phyloP scores from a whole-genome alignment of 2,888 invertebrate species.

The Agrochola circellaris region DNA sequence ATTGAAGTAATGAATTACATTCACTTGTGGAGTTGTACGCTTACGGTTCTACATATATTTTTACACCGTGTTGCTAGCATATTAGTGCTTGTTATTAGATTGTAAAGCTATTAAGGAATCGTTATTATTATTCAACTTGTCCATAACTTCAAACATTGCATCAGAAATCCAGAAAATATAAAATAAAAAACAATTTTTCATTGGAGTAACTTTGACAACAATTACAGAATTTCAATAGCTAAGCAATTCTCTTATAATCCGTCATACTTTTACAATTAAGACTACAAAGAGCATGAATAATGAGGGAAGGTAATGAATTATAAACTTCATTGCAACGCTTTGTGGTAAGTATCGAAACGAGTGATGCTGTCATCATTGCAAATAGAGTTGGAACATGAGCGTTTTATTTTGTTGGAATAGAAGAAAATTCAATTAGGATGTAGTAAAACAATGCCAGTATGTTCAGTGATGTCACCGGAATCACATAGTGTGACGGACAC shows the following conservation, averaged over 20 bases:
- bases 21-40: conserved; percentile 17
- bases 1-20: conserved; percentile 28
- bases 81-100: background rate
- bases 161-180: background rate
- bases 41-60: conserved; percentile 2
- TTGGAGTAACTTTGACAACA: background rate
- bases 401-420: conserved; percentile 47
- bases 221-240: background rate
- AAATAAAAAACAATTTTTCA: background rate
- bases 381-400: conserved; percentile 38
- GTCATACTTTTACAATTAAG: conserved; percentile 33
- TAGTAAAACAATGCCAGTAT: conserved; percentile 44
- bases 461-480: conserved; percentile 61
- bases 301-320: conserved; percentile 47
- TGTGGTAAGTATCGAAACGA: conserved; percentile 33
- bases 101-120: background rate
- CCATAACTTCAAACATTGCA: conserved; percentile 1
- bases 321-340: conserved; percentile 44
- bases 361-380: conserved; percentile 50
- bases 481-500: conserved; percentile 45
- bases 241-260: conserved; percentile 11
- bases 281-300: conserved; percentile 43
- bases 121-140: background rate
- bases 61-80: background rate
- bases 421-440: conserved; percentile 52